Evolutionary conservation across 1,140 invertebrate species (phyloP), one percentile per base, ranked within the genome.

Genomic region (Sipha flava): DNA sequence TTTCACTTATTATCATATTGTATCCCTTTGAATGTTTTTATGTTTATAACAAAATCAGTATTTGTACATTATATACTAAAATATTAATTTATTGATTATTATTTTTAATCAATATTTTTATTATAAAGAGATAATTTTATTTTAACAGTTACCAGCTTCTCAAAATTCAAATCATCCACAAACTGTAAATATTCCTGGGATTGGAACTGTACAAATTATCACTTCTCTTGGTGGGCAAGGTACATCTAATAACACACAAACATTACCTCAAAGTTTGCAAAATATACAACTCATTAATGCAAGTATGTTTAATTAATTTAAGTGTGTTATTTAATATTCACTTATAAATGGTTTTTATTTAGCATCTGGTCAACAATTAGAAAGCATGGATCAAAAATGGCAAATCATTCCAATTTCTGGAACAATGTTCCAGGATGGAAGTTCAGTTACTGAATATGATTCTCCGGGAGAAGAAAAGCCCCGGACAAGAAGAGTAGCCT

Each of bases 401-500:
- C 77, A 68, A 79, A 59, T 77, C 21, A 77, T 77, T 77, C 73
- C 77, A 1, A 64, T 68, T 21, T 0, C 57, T 21, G 77, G 57
- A 18, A 47, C 62, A 37, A 23, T 79, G 57, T 66, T 64, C 18
- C 57, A 64, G 18, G 77, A 68, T 49, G 77, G 77, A 2, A 52
- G 59, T 66, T 18, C 57, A 21, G 40, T 40, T 21, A 23, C 79
- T n/a, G 57, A 70, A 16, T 84, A 84, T 68, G 82, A 82, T 47
- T 82, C 82, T 81, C 82, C 81, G 0, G 81, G 72, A 64, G 84
- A 81, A 80, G 83, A 85, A 49, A 90, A 89, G 82, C 88, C 88
- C 3, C 85, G 92, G 26, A 84, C 92, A 7, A 86, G 95, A 79
- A 86, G 97, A 47, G 94, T 98, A 2, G 96, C 96, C 10, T 98